Percentiles rank a stretch among this genome's conserved stretches.
phyloP scores from a whole-genome alignment of 1,140 invertebrate genomes.

The Euwallacea fornicatus region DNA sequence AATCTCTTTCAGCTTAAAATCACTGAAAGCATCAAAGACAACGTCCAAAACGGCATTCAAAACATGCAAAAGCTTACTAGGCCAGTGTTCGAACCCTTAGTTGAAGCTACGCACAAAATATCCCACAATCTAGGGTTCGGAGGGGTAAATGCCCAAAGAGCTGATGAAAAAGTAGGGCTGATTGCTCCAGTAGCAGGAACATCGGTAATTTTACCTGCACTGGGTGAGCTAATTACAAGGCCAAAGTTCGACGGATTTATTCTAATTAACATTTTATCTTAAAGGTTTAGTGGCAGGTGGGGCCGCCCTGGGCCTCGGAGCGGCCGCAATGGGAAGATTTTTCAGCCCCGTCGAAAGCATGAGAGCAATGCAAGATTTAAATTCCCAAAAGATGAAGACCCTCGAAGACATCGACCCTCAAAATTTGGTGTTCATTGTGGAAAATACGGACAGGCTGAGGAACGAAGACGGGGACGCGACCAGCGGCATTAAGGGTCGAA shows the following conservation, averaged over 20 bases:
- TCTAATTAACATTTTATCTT: not conserved
- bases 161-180: slow-evolving; percentile 72
- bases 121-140: slow-evolving; percentile 72
- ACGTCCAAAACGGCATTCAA: slow-evolving; percentile 69
- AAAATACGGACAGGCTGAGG: slow-evolving; percentile 29
- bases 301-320: slow-evolving; percentile 75
- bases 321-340: slow-evolving; percentile 73
- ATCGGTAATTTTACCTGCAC: slow-evolving; percentile 70
- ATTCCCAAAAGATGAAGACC: slow-evolving; percentile 57
- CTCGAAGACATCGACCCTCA: slow-evolving; percentile 51
- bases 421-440: slow-evolving; percentile 48
- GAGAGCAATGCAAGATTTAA: slow-evolving; percentile 55
- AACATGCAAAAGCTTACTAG: slow-evolving; percentile 68
- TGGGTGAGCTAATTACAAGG: slow-evolving; percentile 45
- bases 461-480: slow-evolving; percentile 17
- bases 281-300: slow-evolving; percentile 73
- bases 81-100: slow-evolving; percentile 71
- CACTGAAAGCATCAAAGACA: slow-evolving; percentile 70
- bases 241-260: too few relatives aligned
- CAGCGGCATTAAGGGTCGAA: not conserved
- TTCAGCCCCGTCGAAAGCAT: slow-evolving; percentile 61
- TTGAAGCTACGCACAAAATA: slow-evolving; percentile 77
- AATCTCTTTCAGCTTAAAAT: slow-evolving; percentile 56
- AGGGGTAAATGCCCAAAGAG: slow-evolving; percentile 51
- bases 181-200: slow-evolving; percentile 56